phyloP scores from a whole-genome alignment of 2,113 vertebrate species.

The Hippolais icterina region DNA sequence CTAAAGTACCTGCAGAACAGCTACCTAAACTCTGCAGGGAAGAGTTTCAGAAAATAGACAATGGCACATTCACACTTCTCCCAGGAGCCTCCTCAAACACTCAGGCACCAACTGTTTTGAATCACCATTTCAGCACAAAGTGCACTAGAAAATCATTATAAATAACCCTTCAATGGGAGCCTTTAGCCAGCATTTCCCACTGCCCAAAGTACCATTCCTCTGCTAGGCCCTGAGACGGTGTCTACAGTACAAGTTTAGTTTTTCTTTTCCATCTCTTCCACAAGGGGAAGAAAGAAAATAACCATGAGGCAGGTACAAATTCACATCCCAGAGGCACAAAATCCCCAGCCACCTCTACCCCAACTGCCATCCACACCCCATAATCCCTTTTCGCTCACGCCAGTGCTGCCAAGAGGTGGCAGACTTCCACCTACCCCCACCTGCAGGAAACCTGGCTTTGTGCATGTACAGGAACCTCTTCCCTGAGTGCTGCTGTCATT shows the following conservation, averaged over 20 bases:
- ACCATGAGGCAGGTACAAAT: neutral
- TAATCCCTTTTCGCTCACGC: rapidly evolving
- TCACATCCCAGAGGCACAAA: neutral
- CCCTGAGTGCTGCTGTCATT: neutral
- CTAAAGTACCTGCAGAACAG: neutral
- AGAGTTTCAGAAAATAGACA: neutral
- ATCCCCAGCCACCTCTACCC: neutral
- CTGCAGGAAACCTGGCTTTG: neutral
- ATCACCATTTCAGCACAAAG: neutral
- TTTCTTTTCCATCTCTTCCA: neutral
- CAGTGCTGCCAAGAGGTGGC: constrained; percentile 51
- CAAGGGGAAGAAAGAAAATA: rapidly evolving
- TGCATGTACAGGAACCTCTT: neutral
- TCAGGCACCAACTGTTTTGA: neutral
- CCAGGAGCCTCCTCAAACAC: neutral
- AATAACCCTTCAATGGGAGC: neutral
- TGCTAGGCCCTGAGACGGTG: neutral
- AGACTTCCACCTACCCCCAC: neutral
- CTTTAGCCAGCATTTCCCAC: neutral
- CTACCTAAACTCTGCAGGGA: neutral
- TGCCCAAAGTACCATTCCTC: neutral
- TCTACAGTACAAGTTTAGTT: neutral
- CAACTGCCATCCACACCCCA: neutral
- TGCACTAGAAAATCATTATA: neutral
- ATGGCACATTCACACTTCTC: rapidly evolving